These are phyloP conservation scores for Monochamus alternatus DNA, from an alignment of 2,888 invertebrate species.

Conservation along the genomic window DNA sequence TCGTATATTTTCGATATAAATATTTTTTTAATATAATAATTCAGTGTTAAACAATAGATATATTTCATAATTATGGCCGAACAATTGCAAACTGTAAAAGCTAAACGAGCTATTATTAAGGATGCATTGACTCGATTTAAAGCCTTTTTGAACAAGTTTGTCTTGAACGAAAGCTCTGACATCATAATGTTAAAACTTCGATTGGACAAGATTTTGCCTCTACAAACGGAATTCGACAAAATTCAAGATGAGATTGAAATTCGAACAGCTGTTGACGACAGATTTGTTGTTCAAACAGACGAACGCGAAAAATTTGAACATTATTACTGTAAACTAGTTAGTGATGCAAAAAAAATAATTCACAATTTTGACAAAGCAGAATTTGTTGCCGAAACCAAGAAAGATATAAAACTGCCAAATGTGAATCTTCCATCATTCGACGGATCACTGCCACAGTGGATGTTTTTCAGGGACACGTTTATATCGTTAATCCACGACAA, in stretches of 20 bases:
- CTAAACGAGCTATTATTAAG: conserved; percentile 17
- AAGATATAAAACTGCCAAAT: conserved; percentile 19
- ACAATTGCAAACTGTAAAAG: conserved; percentile 7
- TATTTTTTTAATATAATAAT: too few species aligned
- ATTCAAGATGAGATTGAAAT: conserved; percentile 35
- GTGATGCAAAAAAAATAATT: background rate
- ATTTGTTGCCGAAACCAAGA: background rate
- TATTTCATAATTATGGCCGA: too few species aligned
- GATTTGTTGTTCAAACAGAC: background rate
- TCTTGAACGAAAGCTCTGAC: conserved; percentile 2
- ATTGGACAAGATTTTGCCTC: conserved; percentile 13
- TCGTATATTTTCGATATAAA: too few species aligned
- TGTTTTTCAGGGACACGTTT: conserved; percentile 17
- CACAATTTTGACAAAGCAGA: background rate
- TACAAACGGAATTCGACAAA: conserved; percentile 23
- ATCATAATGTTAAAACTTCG: conserved; percentile 2
- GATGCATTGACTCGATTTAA: conserved; percentile 7
- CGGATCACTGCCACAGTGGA: conserved; percentile 11
- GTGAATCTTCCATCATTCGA: conserved; percentile 29
- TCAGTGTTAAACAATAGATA: too few species aligned
- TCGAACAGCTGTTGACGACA: conserved; percentile 1
- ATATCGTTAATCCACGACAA: conserved; percentile 12
- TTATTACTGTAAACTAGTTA: background rate
- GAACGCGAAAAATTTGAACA: background rate
- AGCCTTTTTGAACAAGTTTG: conserved; percentile 25